phyloP scores from a whole-genome alignment of 2,113 vertebrate genomes.

The Phasianus colchicus region DNA sequence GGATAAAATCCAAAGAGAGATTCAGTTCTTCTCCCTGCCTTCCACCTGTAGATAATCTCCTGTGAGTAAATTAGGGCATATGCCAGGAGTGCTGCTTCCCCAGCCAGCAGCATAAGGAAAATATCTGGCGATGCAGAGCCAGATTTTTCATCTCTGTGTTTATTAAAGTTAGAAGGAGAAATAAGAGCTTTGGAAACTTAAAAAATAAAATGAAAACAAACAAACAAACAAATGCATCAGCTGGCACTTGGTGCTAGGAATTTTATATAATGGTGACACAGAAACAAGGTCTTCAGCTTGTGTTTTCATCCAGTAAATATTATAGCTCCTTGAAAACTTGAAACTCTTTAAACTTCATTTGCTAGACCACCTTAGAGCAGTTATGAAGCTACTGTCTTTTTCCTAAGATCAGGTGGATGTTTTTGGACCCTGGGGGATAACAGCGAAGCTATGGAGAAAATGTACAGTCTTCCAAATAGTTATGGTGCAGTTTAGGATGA shows the following conservation, averaged over 20 bases:
- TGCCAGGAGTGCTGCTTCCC: not conserved
- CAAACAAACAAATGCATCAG: not conserved
- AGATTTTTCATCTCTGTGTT: conserved; percentile 3
- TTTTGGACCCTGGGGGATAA: not conserved
- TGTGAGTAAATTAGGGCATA: not conserved
- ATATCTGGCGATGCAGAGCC: not conserved
- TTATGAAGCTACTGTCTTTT: not conserved
- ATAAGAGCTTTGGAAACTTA: not conserved
- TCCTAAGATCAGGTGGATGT: not conserved
- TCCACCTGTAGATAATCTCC: not conserved
- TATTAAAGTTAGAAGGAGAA: conserved; percentile 32
- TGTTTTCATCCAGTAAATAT: not conserved
- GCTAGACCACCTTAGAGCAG: not conserved
- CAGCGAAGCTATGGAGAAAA: not conserved
- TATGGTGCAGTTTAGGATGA: not conserved
- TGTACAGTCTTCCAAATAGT: not conserved
- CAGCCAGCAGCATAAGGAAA: conserved; percentile 26
- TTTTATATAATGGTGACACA: conserved; percentile 8
- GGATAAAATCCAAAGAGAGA: not conserved
- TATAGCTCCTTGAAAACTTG: conserved; percentile 5
- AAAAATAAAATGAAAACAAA: not conserved
- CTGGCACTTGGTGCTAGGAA: not conserved
- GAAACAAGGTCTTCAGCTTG: not conserved
- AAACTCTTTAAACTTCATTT: not conserved
- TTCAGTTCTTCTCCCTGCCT: not conserved